Evolutionary conservation across 2,888 invertebrate species (phyloP).

Genomic region (Sthenelais limicola): DNA sequence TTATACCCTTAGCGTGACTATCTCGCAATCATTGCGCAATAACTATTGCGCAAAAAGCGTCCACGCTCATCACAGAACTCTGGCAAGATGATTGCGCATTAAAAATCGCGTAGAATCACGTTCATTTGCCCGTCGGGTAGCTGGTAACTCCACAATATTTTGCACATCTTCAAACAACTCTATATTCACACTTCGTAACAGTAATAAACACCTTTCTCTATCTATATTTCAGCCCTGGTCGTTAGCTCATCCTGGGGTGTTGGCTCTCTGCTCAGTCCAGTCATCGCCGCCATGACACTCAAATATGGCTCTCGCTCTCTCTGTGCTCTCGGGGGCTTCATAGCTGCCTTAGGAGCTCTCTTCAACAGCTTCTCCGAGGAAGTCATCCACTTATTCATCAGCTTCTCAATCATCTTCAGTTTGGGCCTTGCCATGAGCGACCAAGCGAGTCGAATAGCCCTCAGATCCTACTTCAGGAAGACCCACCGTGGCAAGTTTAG

Average conservation of each 20-base stretch:
- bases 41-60: too few species aligned
- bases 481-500: conserved; percentile 1
- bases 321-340: conserved; percentile 40
- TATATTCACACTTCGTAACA: too few species aligned
- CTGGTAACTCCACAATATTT: too few species aligned
- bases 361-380: conserved; percentile 44
- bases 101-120: too few species aligned
- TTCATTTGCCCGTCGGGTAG: too few species aligned
- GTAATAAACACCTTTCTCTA: too few species aligned
- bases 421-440: conserved; percentile 36
- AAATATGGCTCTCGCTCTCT: conserved; percentile 36
- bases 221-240: conserved; percentile 30
- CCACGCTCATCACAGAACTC: too few species aligned
- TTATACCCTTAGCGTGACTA: too few species aligned
- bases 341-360: conserved; percentile 42
- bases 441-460: conserved; percentile 4
- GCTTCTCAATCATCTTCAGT: conserved; percentile 35
- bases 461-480: conserved; percentile 26
- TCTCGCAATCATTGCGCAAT: too few species aligned
- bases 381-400: conserved; percentile 40
- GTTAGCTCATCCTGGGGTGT: conserved; percentile 42
- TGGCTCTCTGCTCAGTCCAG: conserved; percentile 34
- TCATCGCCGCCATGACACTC: conserved; percentile 40
- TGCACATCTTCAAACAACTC: too few species aligned
- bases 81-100: too few species aligned